These are phyloP conservation scores for Lanius ludovicianus DNA, from an alignment of 2,113 vertebrate species.

Conservation along the genomic window DNA sequence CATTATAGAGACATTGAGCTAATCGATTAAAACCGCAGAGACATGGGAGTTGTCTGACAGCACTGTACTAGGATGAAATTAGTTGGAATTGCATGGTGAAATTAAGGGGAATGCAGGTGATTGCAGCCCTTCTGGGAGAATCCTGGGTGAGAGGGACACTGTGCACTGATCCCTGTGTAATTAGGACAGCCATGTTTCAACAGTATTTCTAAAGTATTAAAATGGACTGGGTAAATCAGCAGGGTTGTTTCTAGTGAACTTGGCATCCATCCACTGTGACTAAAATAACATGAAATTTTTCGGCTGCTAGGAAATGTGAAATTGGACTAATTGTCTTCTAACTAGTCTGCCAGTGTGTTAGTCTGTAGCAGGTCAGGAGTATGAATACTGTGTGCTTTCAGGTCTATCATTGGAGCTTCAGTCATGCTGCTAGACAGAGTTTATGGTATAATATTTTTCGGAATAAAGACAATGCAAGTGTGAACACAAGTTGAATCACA, in stretches of 20 bases:
- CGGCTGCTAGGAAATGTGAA: slow-evolving; percentile 87
- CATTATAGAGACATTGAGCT: slow-evolving; percentile 93
- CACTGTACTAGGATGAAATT: slow-evolving; percentile 93
- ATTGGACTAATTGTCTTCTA: slow-evolving; percentile 89
- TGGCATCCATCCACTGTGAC: slow-evolving; percentile 85
- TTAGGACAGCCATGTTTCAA: slow-evolving; percentile 87
- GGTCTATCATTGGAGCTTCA: not conserved
- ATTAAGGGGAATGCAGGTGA: slow-evolving; percentile 88
- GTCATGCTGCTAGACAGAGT: not conserved
- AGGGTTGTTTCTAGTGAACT: slow-evolving; percentile 83
- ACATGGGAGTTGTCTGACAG: slow-evolving; percentile 94
- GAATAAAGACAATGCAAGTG: not conserved
- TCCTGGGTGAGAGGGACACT: slow-evolving; percentile 81
- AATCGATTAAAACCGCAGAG: slow-evolving; percentile 96
- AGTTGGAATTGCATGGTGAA: slow-evolving; percentile 89
- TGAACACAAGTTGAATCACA: not conserved
- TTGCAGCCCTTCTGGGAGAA: slow-evolving; percentile 85
- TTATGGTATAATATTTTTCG: not conserved
- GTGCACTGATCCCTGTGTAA: slow-evolving; percentile 86
- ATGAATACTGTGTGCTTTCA: not conserved
- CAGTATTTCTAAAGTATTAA: slow-evolving; percentile 88
- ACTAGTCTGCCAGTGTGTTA: slow-evolving; percentile 74
- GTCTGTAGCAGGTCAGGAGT: slow-evolving; percentile 58
- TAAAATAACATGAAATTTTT: slow-evolving; percentile 90
- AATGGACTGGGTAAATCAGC: slow-evolving; percentile 80